Evolutionary conservation across 2,797 vertebrate species (phyloP).

Genomic region (Hemitrygon akajei): DNA sequence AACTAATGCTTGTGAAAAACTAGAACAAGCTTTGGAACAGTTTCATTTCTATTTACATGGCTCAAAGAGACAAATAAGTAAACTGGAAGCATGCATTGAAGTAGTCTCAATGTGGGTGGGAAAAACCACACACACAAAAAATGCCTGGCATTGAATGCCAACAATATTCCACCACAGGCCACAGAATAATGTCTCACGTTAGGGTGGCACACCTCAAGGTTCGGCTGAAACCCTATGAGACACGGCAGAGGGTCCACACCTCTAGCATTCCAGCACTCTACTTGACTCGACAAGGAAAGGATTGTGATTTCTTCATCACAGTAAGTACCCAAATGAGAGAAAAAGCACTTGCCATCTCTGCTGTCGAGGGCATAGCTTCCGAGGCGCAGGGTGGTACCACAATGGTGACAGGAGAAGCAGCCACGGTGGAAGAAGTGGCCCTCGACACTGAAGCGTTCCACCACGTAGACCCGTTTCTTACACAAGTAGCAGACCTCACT

Average conservation of each 20-base stretch:
- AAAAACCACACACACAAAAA: neutral
- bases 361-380: conserved; percentile 70
- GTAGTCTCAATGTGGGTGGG: neutral
- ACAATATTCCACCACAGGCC: neutral
- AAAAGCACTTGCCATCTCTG: conserved; percentile 60
- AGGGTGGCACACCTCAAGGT: too few relatives aligned
- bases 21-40: neutral
- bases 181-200: neutral
- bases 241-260: neutral
- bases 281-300: neutral
- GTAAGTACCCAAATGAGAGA: too few relatives aligned
- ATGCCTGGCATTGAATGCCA: neutral
- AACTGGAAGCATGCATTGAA: neutral
- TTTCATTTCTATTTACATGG: neutral
- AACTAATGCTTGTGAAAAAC: too few relatives aligned
- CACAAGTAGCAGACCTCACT: conserved; percentile 81
- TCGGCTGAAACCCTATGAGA: neutral
- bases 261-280: neutral
- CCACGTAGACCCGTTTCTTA: conserved; percentile 65
- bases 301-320: neutral
- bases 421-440: conserved; percentile 84
- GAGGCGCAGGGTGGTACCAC: conserved; percentile 71
- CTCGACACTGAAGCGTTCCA: conserved; percentile 77
- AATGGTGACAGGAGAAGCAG: conserved; percentile 77
- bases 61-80: neutral